Evolutionary conservation across 1,140 invertebrate species (phyloP).

Genomic region (Neodiprion fabricii): DNA sequence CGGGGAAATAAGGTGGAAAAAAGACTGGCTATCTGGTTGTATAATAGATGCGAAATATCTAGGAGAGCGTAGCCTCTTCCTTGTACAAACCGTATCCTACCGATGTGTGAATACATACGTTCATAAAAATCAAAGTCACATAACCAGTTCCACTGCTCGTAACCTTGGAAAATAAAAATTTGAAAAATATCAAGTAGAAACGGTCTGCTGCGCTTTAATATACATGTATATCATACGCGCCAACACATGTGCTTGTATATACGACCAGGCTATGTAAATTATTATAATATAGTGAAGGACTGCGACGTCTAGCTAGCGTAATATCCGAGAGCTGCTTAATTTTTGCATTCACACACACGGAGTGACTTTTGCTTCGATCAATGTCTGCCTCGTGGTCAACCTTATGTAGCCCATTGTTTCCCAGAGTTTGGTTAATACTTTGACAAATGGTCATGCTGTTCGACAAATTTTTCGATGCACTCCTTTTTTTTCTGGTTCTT

Average conservation of each 20-base stretch:
- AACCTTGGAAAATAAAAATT: conserved; percentile 1
- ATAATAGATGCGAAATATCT: not conserved
- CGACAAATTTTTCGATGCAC: no score
- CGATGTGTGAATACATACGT: not conserved
- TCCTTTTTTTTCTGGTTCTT: no score
- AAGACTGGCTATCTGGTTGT: not conserved
- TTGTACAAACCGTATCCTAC: not conserved
- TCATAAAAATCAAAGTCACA: conserved; percentile 32
- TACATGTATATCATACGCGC: not conserved
- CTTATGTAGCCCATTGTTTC: no score
- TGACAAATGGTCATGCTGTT: no score
- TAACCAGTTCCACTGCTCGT: conserved; percentile 26
- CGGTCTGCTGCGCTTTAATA: not conserved
- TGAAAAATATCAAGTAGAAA: not conserved
- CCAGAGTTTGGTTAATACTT: no score
- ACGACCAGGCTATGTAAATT: not conserved
- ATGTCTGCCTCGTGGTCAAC: no score
- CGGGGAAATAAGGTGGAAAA: not conserved
- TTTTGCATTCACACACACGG: not conserved
- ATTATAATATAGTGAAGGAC: not conserved
- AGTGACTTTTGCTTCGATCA: no score
- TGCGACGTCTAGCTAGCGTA: not conserved
- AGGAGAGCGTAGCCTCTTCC: not conserved
- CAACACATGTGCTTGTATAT: not conserved
- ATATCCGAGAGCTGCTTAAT: not conserved